Conservation (phyloP, 2,113 vertebrate species). For the Sphaerodactylus townsendi region DNA sequence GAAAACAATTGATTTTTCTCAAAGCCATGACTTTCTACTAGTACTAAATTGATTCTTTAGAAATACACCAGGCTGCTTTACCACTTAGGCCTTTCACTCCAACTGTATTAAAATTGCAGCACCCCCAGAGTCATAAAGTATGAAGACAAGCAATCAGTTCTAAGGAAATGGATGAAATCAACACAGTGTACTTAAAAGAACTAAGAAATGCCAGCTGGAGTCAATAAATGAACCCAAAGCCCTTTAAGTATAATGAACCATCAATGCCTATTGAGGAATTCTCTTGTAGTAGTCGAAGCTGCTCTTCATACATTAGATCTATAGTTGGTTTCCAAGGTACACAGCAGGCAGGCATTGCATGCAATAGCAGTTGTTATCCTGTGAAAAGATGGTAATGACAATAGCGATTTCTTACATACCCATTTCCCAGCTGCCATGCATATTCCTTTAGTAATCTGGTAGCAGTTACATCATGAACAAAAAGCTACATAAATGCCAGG, state of each 20-base stretch:
- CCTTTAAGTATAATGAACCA: not conserved
- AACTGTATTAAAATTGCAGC: slow-evolving; percentile 23
- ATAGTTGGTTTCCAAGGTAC: not conserved
- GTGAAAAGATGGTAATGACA: not conserved
- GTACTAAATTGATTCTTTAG: not conserved
- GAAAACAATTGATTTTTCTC: slow-evolving; percentile 9
- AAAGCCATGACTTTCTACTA: not conserved
- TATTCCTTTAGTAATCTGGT: not conserved
- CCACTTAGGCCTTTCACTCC: slow-evolving; percentile 9
- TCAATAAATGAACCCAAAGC: slow-evolving; percentile 1
- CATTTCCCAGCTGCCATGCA: not conserved
- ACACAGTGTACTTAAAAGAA: not conserved
- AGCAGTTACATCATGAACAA: not conserved
- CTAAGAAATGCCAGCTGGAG: not conserved
- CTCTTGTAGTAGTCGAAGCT: not conserved
- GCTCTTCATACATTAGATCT: not conserved
- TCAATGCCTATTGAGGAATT: not conserved
- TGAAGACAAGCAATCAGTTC: not conserved
- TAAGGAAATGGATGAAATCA: not conserved
- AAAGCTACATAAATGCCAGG: too few species aligned
- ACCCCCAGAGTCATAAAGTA: not conserved
- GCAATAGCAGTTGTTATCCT: not conserved
- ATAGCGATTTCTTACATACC: not conserved
- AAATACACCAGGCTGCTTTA: not conserved
- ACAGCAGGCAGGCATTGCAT: not conserved